Base-by-base conservation (phyloP, 1,140 invertebrate genomes). In the Hormaphis cornu region DNA sequence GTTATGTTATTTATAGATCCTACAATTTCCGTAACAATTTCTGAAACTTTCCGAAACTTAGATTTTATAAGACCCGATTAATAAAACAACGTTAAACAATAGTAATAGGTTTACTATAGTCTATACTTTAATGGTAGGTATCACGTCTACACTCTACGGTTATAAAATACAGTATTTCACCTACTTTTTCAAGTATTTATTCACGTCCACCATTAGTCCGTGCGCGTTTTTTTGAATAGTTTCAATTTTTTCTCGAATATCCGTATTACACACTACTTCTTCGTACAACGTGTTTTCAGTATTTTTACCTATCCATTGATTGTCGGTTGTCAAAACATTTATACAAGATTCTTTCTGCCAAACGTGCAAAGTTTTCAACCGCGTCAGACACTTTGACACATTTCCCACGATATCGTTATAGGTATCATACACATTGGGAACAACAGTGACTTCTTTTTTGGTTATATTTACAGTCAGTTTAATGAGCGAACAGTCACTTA, bases 121-220 rank as follows among this genome's bases (percentile, higher is more conserved):
- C n/a, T n/a, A n/a, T n/a, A n/a, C n/a, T n/a, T n/a, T n/a, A n/a
- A n/a, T n/a, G n/a, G n/a, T n/a, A n/a, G n/a, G n/a, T n/a, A n/a
- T n/a, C n/a, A n/a, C n/a, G n/a, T n/a, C n/a, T n/a, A n/a, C n/a
- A n/a, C n/a, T n/a, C n/a, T n/a, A n/a, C n/a, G n/a, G n/a, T n/a
- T n/a, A n/a, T n/a, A n/a, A n/a, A n/a, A n/a, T n/a, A n/a, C n/a
- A 6, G 8, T 18, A 12, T 53, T 33, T 18, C 9, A 10, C 40
- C 22, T 50, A 66, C 61, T 20, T 66, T 66, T 66, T 66, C n/a
- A 66, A 48, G 35, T 66, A 66, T n/a, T 50, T 66, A 20, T 66
- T 66, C 18, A 66, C 20, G 22, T 50, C 3, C 4, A 66, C 61
- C 26, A 66, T 66, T 16, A 66, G 7, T 16, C 18, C 2, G 18